phyloP scores from a whole-genome alignment of 2,797 vertebrate genomes.

The Anguilla marmorata region DNA sequence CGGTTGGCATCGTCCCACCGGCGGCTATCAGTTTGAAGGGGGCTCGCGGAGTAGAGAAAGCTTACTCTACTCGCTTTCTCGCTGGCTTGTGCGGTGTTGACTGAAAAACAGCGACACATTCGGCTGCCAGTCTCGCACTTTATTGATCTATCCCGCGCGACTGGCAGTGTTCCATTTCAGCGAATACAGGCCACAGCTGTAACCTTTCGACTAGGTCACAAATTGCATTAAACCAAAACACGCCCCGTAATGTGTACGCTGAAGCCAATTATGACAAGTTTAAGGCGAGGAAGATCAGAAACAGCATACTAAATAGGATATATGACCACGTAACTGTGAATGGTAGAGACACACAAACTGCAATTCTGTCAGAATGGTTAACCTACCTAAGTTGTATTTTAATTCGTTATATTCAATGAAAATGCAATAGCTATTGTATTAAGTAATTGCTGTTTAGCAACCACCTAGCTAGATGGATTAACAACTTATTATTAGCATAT shows the following conservation, averaged over 20 bases:
- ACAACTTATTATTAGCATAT: too few relatives aligned
- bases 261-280: constrained; percentile 34
- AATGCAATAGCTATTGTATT: too few relatives aligned
- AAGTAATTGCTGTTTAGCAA: too few relatives aligned
- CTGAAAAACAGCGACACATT: constrained; percentile 22
- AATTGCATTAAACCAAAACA: constrained; percentile 43
- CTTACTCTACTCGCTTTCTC: constrained; percentile 21
- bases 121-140: constrained; percentile 6
- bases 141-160: constrained; percentile 30
- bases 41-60: constrained; percentile 22
- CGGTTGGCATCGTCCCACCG: constrained; percentile 32
- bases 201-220: constrained; percentile 34
- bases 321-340: neutral
- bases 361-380: neutral
- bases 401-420: neutral
- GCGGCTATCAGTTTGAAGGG: constrained; percentile 23
- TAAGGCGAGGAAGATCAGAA: constrained; percentile 31
- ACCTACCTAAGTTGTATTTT: neutral
- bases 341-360: neutral
- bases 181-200: constrained; percentile 42
- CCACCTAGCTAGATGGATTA: too few relatives aligned
- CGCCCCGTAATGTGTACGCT: constrained; percentile 18
- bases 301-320: constrained; percentile 28
- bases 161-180: constrained; percentile 27
- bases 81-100: constrained; percentile 20